Conservation (phyloP, 2,888 invertebrate species). For the Leucophenga montana region DNA sequence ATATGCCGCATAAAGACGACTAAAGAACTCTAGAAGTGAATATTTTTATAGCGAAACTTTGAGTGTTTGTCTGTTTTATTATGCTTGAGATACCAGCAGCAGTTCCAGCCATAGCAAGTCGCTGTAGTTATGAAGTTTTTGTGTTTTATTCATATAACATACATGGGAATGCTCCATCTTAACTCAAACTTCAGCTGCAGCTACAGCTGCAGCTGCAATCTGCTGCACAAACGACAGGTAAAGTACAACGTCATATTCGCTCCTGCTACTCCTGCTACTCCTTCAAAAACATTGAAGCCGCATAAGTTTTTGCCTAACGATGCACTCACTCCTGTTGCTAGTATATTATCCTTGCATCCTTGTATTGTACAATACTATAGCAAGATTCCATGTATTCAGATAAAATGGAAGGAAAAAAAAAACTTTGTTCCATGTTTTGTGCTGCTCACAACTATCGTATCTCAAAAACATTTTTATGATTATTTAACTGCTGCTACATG, state of each 20-base stretch:
- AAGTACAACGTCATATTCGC: neutral
- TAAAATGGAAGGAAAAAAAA: neutral
- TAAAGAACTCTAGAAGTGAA: conserved; percentile 34
- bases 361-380: neutral
- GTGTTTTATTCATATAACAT: neutral
- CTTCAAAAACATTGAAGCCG: neutral
- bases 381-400: conserved; percentile 4
- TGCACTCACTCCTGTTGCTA: neutral
- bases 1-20: conserved; percentile 39
- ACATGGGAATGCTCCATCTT: neutral
- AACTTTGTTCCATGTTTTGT: neutral
- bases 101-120: conserved; percentile 20
- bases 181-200: neutral
- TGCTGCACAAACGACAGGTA: neutral
- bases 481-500: conserved; percentile 10
- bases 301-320: neutral
- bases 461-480: conserved; percentile 11
- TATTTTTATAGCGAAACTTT: conserved; percentile 69
- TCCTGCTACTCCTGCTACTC: neutral
- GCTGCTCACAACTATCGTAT: neutral
- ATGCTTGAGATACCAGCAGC: conserved; percentile 53
- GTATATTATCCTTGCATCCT: conserved; percentile 7
- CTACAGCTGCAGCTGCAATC: conserved; percentile 45
- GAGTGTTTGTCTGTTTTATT: conserved; percentile 70
- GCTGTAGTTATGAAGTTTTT: conserved; percentile 41